Conservation (phyloP, 2,888 invertebrate species). For the Hydraecia micacea region DNA sequence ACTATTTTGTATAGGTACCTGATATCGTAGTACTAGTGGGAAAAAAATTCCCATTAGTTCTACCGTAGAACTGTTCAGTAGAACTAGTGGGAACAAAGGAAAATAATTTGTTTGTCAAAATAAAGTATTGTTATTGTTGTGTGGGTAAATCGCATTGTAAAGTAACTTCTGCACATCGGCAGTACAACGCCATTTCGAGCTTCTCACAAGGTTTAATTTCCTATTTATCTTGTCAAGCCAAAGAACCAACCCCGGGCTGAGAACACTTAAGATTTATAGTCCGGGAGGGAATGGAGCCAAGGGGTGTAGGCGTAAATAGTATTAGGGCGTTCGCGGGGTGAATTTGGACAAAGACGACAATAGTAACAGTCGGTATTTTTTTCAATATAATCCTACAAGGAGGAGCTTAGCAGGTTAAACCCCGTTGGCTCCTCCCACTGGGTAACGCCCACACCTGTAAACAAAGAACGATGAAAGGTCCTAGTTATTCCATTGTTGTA, state of each 20-base stretch:
- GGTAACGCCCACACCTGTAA: constrained; percentile 36
- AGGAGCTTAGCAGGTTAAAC: constrained; percentile 50
- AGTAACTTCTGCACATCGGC: neutral
- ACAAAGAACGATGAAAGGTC: constrained; percentile 18
- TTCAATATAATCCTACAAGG: constrained; percentile 10
- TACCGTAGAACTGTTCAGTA: too few species aligned
- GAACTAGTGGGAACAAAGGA: too few species aligned
- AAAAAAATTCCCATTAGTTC: too few species aligned
- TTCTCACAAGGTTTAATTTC: neutral
- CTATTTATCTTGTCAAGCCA: too few species aligned
- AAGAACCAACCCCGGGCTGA: constrained; percentile 6
- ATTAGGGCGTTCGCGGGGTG: constrained; percentile 1
- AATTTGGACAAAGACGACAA: constrained; percentile 20
- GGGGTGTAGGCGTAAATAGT: constrained; percentile 21
- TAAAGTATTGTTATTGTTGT: neutral
- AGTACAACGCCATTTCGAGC: constrained; percentile 1
- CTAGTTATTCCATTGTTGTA: constrained; percentile 1
- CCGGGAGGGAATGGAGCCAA: neutral
- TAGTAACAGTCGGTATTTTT: constrained; percentile 7
- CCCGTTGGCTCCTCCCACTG: constrained; percentile 50
- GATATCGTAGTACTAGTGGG: too few species aligned
- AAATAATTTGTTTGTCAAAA: neutral
- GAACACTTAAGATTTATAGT: constrained; percentile 48
- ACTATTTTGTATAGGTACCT: too few species aligned
- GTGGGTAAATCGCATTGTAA: neutral